These are phyloP conservation scores for Amphiprion ocellaris DNA, from an alignment of 2,113 vertebrate species.

Conservation along the genomic window DNA sequence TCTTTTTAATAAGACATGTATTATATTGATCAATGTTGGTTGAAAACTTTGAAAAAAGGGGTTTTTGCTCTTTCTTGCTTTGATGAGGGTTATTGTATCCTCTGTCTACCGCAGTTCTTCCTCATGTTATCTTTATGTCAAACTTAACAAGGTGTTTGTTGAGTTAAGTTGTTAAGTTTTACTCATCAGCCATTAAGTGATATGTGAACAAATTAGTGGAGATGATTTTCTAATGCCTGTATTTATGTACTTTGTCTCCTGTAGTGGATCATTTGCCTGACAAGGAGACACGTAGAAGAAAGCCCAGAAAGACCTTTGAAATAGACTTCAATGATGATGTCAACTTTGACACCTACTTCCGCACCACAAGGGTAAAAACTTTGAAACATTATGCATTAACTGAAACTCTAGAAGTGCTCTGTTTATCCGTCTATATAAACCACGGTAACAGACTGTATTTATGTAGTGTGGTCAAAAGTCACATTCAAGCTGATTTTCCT, in stretches of 20 bases:
- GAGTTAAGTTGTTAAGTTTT: no score
- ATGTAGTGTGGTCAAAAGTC: neutral
- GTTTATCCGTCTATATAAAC: neutral
- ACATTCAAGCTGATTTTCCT: neutral
- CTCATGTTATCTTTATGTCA: neutral
- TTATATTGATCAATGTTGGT: neutral
- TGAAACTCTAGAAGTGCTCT: no score
- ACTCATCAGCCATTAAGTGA: neutral
- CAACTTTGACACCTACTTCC: slow-evolving; percentile 88
- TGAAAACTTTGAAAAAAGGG: neutral
- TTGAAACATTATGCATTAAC: no score
- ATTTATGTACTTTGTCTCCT: slow-evolving; percentile 9
- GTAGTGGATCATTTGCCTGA: slow-evolving; percentile 86
- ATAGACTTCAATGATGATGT: slow-evolving; percentile 89
- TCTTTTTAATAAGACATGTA: no score
- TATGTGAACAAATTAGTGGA: neutral
- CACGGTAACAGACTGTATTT: neutral
- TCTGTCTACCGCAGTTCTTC: neutral
- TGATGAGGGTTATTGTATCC: neutral
- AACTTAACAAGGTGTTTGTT: neutral
- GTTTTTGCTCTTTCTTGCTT: neutral
- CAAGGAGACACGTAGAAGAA: slow-evolving; percentile 84
- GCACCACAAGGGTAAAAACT: slow-evolving; percentile 86
- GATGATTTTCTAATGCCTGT: slow-evolving; percentile 4
- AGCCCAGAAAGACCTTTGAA: slow-evolving; percentile 86